Evolutionary conservation across 1,140 invertebrate genomes (phyloP), one percentile per base, ranked within the genome.

Genomic region (Bombyx mori): DNA sequence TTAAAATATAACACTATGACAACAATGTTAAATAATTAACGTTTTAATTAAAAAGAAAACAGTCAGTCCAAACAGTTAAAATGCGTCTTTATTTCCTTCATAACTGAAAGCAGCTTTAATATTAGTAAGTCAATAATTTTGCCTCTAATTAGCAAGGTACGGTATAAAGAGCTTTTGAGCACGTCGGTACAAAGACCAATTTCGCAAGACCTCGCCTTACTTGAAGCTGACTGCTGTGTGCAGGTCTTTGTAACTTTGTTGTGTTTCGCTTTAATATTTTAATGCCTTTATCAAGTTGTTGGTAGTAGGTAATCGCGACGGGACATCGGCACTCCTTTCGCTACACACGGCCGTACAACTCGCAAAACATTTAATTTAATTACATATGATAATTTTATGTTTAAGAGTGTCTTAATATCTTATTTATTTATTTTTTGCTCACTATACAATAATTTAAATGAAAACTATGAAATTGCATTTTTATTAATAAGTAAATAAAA

Each of bases 251-350:
- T 12, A 35, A 35, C 4, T 35, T 35, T 35, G 26, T 35, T 35
- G 26, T 3, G 53, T 44, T 52, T 60, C 51, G 53, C 59, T 61
- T 61, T 59, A 59, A 66, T 57, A 66, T 66, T 66, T 66, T 66
- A 66, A 66, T 65, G 52, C 59, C 57, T 61, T 66, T 66, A 66
- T 66, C 57, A 60, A 62, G 47, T 59, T 58, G 49, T 61, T 58
- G 26, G 26, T 35, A 35, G 26, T 35, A 43, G 46, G 55, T 61
- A 61, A 61, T 61, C 63, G 55, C 56, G 35, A 52, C 59, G 59
- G 56, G 59, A 60, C 57, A 56, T 61, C 56, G 56, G 46, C 47
- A 56, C 12, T 47, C 44, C 8, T 35, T 43, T 54, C 10, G 18
- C 22, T 8, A 58, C 49, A 61, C 57, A 61, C 50, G 42, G 56